Percentiles rank a stretch among this genome's conserved stretches.
phyloP scores from a whole-genome alignment of 35 echinoderm and acorn worm species.

The Apostichopus parvimensis region DNA sequence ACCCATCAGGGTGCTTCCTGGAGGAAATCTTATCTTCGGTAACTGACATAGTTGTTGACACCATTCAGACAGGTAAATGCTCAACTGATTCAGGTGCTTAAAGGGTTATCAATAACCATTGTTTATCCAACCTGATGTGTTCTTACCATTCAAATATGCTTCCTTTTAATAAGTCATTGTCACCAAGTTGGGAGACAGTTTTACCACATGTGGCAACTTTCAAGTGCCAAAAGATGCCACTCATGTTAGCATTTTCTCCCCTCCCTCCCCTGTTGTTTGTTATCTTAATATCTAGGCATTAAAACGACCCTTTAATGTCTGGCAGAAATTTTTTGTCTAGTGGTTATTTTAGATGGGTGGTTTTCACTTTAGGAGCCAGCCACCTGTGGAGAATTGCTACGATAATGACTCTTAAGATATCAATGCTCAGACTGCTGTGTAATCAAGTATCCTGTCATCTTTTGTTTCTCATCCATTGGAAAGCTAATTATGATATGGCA shows the following conservation, averaged over 20 bases:
- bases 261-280: no score
- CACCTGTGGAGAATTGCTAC: not conserved
- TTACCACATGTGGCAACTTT: no score
- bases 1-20: not conserved
- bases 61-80: no score
- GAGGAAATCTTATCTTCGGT: not conserved
- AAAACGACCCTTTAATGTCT: not conserved
- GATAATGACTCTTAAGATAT: not conserved
- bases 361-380: not conserved
- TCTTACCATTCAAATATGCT: no score
- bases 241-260: no score
- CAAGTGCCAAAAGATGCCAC: no score
- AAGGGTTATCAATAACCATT: no score
- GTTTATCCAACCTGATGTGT: no score
- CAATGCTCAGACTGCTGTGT: not conserved
- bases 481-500: not conserved
- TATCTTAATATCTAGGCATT: no score
- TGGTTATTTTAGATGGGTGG: not conserved
- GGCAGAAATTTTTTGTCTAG: not conserved
- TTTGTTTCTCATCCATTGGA: not conserved
- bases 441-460: not conserved
- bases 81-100: no score
- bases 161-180: no score
- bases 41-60: not conserved
- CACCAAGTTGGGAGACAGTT: no score